phyloP scores from a whole-genome alignment of 2,113 vertebrate genomes.

The Halcyon malimbica region DNA sequence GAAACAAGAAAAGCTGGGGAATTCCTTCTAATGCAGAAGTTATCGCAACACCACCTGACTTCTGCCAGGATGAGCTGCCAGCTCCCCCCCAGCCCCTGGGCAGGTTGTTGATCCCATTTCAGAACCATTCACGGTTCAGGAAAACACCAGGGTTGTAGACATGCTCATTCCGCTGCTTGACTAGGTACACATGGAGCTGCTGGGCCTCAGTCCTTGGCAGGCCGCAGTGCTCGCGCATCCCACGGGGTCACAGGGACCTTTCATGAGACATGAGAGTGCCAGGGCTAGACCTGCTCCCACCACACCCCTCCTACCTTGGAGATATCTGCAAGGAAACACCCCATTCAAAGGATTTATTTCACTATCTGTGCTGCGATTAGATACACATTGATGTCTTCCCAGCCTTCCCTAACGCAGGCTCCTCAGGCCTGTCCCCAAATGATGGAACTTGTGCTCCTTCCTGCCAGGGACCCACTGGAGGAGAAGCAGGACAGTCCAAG shows the following conservation, averaged over 20 bases:
- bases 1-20: not conserved
- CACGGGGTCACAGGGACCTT: not conserved
- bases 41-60: accelerated
- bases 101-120: not conserved
- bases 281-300: not conserved
- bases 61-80: not conserved
- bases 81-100: not conserved
- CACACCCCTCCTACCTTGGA: not conserved
- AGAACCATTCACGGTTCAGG: not conserved
- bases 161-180: not conserved
- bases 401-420: not conserved
- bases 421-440: not conserved
- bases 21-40: not conserved
- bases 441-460: accelerated
- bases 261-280: not conserved
- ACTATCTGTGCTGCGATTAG: accelerated
- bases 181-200: too few relatives aligned
- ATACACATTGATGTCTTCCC: too few relatives aligned
- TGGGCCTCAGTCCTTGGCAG: too few relatives aligned
- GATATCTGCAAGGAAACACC: not conserved
- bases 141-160: accelerated
- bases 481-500: accelerated
- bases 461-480: not conserved
- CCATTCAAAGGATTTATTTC: not conserved
- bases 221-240: too few relatives aligned